Evolutionary conservation across 2,113 vertebrate species (phyloP).

Genomic region (Paraplagusia blochii): DNA sequence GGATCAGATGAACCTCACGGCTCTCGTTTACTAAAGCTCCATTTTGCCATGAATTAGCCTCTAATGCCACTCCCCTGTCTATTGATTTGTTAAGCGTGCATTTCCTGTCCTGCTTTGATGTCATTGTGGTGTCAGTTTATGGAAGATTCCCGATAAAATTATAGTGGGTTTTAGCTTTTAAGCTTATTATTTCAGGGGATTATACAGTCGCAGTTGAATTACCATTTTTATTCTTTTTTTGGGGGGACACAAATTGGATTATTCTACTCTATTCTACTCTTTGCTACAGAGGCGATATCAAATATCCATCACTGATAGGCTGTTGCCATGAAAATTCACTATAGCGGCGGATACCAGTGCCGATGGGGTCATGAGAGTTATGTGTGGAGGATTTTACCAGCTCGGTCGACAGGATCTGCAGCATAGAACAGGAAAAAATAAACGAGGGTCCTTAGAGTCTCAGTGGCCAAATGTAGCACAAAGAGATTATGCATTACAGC

Average conservation of each 20-base stretch:
- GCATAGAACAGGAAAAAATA: constrained; percentile 28
- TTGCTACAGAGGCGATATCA: constrained; percentile 64
- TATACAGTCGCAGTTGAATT: constrained; percentile 71
- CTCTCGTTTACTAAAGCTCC: constrained; percentile 68
- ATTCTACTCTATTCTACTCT: constrained; percentile 66
- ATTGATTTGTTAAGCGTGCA: constrained; percentile 74
- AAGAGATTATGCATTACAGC: constrained; percentile 39
- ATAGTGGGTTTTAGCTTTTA: constrained; percentile 77
- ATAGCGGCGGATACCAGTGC: constrained; percentile 33
- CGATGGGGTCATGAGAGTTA: constrained; percentile 46
- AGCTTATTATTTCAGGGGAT: constrained; percentile 80
- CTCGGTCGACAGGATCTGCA: constrained; percentile 36
- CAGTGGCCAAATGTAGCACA: constrained; percentile 50
- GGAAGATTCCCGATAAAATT: constrained; percentile 81
- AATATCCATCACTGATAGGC: constrained; percentile 69
- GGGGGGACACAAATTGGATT: constrained; percentile 74
- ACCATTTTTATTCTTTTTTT: constrained; percentile 76
- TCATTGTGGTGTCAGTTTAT: constrained; percentile 75
- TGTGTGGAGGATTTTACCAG: constrained; percentile 59
- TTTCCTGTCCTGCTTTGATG: constrained; percentile 78
- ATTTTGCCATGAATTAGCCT: constrained; percentile 72
- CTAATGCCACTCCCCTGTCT: constrained; percentile 73
- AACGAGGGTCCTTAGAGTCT: constrained; percentile 25
- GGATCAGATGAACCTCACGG: constrained; percentile 55
- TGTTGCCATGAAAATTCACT: constrained; percentile 52